Percentiles rank a stretch among this genome's conserved stretches.
Conservation (phyloP, 2,888 invertebrate species). For the Tromatobia lineatoria region DNA sequence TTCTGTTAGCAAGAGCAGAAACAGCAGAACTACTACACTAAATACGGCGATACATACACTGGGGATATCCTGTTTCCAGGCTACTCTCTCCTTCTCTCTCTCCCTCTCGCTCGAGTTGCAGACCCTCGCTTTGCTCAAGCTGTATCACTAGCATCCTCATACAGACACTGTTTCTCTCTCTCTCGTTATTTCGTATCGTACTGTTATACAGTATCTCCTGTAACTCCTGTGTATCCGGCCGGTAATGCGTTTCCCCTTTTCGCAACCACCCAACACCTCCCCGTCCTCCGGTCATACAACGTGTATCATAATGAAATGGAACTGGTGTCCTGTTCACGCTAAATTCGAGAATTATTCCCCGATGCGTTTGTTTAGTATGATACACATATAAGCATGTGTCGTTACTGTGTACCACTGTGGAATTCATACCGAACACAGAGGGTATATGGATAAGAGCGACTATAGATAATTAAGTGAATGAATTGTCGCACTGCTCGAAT, state of each 20-base stretch:
- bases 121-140: conserved; percentile 39
- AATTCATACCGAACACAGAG: conserved; percentile 17
- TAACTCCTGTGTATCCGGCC: conserved; percentile 51
- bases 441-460: conserved; percentile 36
- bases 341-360: conserved; percentile 56
- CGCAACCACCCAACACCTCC: conserved; percentile 22
- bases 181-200: conserved; percentile 1
- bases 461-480: conserved; percentile 44
- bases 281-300: conserved; percentile 15
- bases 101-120: conserved; percentile 24
- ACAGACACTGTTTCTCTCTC: neutral
- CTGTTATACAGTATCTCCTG: conserved; percentile 13
- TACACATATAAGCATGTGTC: neutral
- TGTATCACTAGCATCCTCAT: neutral
- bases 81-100: conserved; percentile 13
- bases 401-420: neutral
- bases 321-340: conserved; percentile 54
- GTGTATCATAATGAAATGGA: conserved; percentile 60
- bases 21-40: conserved; percentile 47
- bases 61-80: conserved; percentile 60
- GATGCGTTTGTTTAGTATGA: conserved; percentile 34
- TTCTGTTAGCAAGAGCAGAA: conserved; percentile 45
- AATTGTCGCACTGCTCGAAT: neutral
- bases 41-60: conserved; percentile 47
- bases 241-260: conserved; percentile 61